Evolutionary conservation across 1,140 invertebrate genomes (phyloP), one percentile per base, ranked within the genome.

Genomic region (Nephotettix cincticeps): DNA sequence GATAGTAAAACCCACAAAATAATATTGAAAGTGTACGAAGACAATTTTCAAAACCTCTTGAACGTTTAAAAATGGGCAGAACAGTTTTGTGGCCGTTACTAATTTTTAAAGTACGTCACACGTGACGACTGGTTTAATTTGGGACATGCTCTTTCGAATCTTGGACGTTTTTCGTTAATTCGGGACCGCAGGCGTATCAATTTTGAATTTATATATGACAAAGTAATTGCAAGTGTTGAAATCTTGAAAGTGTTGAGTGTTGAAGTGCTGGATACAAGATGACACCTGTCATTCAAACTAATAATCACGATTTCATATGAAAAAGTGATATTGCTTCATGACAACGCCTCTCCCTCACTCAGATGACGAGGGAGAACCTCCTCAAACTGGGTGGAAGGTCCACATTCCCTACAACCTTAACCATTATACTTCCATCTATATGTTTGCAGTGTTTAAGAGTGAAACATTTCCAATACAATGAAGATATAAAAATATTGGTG

Each of bases 341-440:
- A 82, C 76, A 83, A 81, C 71, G 77, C 79, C n/a, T 68, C 75
- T 51, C 75, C n/a, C n/a, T n/a, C n/a, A n/a, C n/a, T n/a, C 21
- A 64, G 47, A 2, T 25, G 29, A 75, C 74, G 1, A 74, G 32
- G 47, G 71, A 74, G 21, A 76, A 76, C 73, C 72, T 79, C 43
- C 32, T 61, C 19, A 67, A 77, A 78, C 76, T 77, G 21, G 63
- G 65, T 78, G 73, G 70, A 66, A 80, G 77, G 32, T 77, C 72
- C 74, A 69, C 74, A 78, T 72, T 72, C 76, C 73, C 74, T 78
- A 77, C 73, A 78, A 73, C 71, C 73, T 71, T 63, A 75, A 79
- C 76, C 71, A 78, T 75, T 72, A n/a, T 74, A 79, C 51, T 79
- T 73, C 69, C 65, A 77, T 73, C 51, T 69, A 58, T 65, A 71